phyloP scores from a whole-genome alignment of 2,888 invertebrate species.

The Carabus problematicus region DNA sequence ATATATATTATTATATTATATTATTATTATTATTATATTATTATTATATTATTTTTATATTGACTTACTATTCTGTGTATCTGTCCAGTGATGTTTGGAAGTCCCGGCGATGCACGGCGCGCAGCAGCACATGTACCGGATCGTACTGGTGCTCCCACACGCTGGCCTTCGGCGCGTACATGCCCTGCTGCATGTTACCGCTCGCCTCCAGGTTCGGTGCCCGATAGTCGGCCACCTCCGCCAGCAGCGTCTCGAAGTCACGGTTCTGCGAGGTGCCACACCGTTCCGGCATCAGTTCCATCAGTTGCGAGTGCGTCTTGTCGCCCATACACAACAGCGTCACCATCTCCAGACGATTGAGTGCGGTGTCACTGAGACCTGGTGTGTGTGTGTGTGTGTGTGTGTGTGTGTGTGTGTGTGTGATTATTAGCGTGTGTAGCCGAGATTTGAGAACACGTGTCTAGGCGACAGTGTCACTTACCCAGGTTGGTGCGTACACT shows the following conservation, averaged over 20 bases:
- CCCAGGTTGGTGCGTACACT: slow-evolving; percentile 88
- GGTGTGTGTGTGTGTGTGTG: too few relatives aligned
- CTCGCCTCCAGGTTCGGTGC: slow-evolving; percentile 87
- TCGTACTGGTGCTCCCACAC: slow-evolving; percentile 96
- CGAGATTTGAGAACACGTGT: background rate
- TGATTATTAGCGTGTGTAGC: background rate
- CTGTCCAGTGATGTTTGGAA: slow-evolving; percentile 95
- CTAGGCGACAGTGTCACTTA: slow-evolving; percentile 54
- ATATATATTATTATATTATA: too few relatives aligned
- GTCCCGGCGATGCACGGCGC: slow-evolving; percentile 91
- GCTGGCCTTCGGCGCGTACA: slow-evolving; percentile 83
- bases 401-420: too few relatives aligned
- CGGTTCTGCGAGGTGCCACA: slow-evolving; percentile 90
- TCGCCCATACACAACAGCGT: slow-evolving; percentile 92
- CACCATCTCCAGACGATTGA: slow-evolving; percentile 87
- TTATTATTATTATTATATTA: background rate
- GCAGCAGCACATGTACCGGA: slow-evolving; percentile 88
- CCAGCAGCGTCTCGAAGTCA: slow-evolving; percentile 86
- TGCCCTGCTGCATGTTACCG: slow-evolving; percentile 79
- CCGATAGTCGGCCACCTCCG: slow-evolving; percentile 69
- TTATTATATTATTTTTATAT: background rate
- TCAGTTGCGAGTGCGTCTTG: slow-evolving; percentile 93
- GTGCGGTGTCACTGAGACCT: slow-evolving; percentile 69
- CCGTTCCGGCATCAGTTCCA: slow-evolving; percentile 95
- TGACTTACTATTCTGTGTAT: slow-evolving; percentile 83